These are phyloP conservation scores for Rhamnusium bicolor DNA, from an alignment of 2,888 invertebrate species.

Conservation along the genomic window DNA sequence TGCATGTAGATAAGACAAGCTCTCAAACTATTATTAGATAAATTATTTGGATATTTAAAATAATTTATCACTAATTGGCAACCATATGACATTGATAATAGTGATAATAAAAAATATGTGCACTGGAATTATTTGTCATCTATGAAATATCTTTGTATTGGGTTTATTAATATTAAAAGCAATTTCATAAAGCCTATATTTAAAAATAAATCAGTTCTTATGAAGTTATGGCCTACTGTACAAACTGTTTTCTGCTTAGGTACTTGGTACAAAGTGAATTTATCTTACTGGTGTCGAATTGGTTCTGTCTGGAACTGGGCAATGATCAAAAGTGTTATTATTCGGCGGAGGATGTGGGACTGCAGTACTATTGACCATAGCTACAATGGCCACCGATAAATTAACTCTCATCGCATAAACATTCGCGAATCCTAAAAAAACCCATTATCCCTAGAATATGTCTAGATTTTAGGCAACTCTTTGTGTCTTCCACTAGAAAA, in stretches of 20 bases:
- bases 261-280: neutral
- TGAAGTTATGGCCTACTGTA: neutral
- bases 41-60: too few relatives aligned
- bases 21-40: too few relatives aligned
- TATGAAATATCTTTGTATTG: too few relatives aligned
- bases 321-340: constrained; percentile 77
- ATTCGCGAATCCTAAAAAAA: constrained; percentile 89
- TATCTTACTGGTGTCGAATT: constrained; percentile 64
- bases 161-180: too few relatives aligned
- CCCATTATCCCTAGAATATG: constrained; percentile 88
- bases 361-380: constrained; percentile 89
- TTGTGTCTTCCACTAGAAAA: constrained; percentile 75
- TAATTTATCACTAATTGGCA: too few relatives aligned
- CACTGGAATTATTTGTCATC: too few relatives aligned
- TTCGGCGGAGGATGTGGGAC: constrained; percentile 74
- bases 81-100: too few relatives aligned
- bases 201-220: too few relatives aligned
- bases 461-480: constrained; percentile 81
- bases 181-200: too few relatives aligned
- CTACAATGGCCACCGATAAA: constrained; percentile 94
- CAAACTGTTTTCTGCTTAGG: neutral
- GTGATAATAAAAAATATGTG: too few relatives aligned
- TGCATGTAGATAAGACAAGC: too few relatives aligned
- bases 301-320: constrained; percentile 73
- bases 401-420: constrained; percentile 94